Conservation (phyloP, 2,113 vertebrate species). For the Gasterosteus aculeatus region DNA sequence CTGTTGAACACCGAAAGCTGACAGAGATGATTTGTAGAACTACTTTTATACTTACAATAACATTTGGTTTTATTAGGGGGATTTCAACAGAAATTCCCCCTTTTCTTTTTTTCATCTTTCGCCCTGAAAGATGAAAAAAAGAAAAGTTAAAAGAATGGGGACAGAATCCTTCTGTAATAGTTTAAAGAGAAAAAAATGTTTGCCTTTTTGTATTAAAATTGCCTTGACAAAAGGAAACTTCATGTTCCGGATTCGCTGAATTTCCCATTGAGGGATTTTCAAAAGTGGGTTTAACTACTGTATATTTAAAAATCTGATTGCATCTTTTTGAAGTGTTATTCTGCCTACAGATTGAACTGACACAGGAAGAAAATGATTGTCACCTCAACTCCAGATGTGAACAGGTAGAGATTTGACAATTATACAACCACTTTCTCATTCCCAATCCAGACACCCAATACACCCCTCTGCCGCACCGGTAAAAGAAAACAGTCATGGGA, state of each 20-base stretch:
- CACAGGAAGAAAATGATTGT: neutral
- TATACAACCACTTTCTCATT: conserved; percentile 1
- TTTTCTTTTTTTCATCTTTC: too few species aligned
- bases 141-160: neutral
- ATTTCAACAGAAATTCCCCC: neutral
- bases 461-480: neutral
- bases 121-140: neutral
- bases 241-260: neutral
- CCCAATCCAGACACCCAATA: neutral
- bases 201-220: neutral
- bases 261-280: conserved; percentile 3
- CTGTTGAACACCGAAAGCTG: neutral
- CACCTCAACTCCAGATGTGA: neutral
- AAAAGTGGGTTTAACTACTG: conserved; percentile 11
- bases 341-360: conserved; percentile 11
- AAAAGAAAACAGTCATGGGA: neutral
- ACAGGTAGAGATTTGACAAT: neutral
- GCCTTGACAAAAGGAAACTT: neutral
- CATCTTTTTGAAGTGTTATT: conserved; percentile 5
- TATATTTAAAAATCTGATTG: neutral
- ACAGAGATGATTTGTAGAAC: neutral
- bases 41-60: neutral
- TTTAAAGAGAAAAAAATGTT: neutral
- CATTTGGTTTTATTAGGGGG: neutral
- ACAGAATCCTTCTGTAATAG: neutral